These are phyloP conservation scores for Sphaerodactylus townsendi DNA, from an alignment of 2,113 vertebrate genomes.

Conservation along the genomic window DNA sequence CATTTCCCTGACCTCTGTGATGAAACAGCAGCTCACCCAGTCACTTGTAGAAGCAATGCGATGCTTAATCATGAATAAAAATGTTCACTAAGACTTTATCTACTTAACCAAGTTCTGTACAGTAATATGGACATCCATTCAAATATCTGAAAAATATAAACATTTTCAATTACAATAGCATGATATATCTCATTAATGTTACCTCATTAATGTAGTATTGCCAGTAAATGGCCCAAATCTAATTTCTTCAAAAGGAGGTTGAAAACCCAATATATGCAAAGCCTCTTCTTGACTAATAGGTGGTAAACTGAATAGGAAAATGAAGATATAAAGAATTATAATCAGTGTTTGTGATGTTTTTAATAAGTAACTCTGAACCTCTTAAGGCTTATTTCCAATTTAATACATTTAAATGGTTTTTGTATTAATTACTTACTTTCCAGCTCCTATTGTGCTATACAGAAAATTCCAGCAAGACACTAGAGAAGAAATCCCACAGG, in stretches of 20 bases:
- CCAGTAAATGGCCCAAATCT: constrained; percentile 99
- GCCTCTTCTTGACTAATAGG: constrained; percentile 97
- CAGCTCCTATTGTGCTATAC: constrained; percentile 93
- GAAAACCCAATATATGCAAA: constrained; percentile 94
- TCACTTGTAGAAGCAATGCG: not conserved
- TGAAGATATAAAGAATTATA: not conserved
- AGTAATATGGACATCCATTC: not conserved
- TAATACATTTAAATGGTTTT: not conserved
- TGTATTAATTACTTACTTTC: constrained; percentile 79
- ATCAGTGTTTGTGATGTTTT: not conserved
- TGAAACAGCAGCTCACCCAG: not conserved
- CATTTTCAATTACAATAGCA: not conserved
- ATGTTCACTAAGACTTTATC: not conserved
- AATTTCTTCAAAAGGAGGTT: constrained; percentile 97
- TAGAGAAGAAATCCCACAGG: constrained; percentile 96
- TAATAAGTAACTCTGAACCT: not conserved
- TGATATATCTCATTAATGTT: constrained; percentile 16
- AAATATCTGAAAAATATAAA: not conserved
- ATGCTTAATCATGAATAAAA: not conserved
- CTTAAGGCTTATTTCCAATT: not conserved
- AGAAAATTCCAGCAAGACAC: constrained; percentile 98
- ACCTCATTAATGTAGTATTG: constrained; percentile 98
- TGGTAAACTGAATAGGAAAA: constrained; percentile 80
- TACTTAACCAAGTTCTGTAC: not conserved
- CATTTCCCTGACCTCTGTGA: too few species aligned